Evolutionary conservation across 2,113 vertebrate genomes (phyloP).

Genomic region (Hyperoodon ampullatus): DNA sequence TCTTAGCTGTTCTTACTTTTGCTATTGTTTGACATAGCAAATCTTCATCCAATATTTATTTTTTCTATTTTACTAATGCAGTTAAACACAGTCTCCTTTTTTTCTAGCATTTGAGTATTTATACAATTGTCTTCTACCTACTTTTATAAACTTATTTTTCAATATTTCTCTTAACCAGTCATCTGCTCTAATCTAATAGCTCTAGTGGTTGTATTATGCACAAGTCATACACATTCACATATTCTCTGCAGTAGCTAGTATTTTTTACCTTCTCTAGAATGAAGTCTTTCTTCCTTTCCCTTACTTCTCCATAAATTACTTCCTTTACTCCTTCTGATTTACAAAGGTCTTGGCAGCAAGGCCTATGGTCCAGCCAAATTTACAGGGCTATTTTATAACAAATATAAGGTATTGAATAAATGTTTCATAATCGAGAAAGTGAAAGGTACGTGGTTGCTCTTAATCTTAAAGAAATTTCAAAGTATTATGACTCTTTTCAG

Average conservation of each 20-base stretch:
- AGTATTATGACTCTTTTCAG: not conserved
- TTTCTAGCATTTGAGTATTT: not conserved
- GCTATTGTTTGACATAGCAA: not conserved
- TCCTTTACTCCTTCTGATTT: not conserved
- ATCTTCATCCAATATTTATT: not conserved
- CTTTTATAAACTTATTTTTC: not conserved
- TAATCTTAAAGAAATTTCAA: slow-evolving; percentile 5
- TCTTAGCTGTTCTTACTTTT: not conserved
- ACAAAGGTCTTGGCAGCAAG: not conserved
- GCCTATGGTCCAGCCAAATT: not conserved
- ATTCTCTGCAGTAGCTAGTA: not conserved
- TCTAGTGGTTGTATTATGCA: not conserved
- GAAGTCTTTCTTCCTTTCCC: not conserved
- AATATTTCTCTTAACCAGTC: not conserved
- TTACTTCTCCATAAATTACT: not conserved
- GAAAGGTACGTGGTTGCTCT: not conserved
- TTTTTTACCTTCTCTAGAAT: not conserved
- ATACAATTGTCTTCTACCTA: not conserved
- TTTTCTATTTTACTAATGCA: not conserved
- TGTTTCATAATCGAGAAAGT: not conserved
- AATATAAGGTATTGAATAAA: not conserved
- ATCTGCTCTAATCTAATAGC: not conserved
- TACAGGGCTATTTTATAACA: not conserved
- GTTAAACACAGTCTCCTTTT: too few relatives aligned
- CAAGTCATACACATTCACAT: not conserved